Evolutionary conservation across 2,888 invertebrate genomes (phyloP), one percentile per base, ranked within the genome.

Genomic region (Graphium colonna): DNA sequence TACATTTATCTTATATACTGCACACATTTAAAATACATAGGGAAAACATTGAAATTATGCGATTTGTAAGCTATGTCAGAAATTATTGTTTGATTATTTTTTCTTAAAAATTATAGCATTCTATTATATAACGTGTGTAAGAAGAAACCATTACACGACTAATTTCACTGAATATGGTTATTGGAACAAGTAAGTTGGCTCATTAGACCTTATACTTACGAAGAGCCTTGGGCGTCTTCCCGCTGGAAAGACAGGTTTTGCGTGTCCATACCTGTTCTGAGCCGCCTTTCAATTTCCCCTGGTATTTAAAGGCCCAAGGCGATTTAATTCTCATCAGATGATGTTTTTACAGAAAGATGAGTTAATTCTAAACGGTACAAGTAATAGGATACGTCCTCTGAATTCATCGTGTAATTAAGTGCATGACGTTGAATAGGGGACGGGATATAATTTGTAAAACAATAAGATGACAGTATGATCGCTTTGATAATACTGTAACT

Each of bases 191-290:
- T 39, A 16, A 36, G 26, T 43, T 42, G 17, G 31, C 40, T 52
- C 41, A 46, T 52, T 52, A 41, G 13, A 28, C 21, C 21, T 31
- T 46, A 31, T 52, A 52, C 15, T 52, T 46, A 52, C 51, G 5
- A 41, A 46, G 41, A 41, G 52, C 52, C 47, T 48, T 47, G 12
- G 52, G 42, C 47, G 38, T 47, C 47, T 47, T 52, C 42, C 47
- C 42, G 47, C 42, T 42, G 52, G 42, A 26, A 41, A 41, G 52
- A 52, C 52, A 43, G 52, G 52, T 52, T 52, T 52, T 47, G 47
- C 46, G 33, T 44, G 17, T 28, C 42, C 44, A 48, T 52, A 52
- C 52, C 52, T 47, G 52, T 47, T 52, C 47, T 13, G 47, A 28
- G 38, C 41, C 26, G 42, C 38, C 52, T 48, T 52, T 48, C 52